Evolutionary conservation across 2,797 vertebrate species (phyloP).

Genomic region (Anabas testudineus): DNA sequence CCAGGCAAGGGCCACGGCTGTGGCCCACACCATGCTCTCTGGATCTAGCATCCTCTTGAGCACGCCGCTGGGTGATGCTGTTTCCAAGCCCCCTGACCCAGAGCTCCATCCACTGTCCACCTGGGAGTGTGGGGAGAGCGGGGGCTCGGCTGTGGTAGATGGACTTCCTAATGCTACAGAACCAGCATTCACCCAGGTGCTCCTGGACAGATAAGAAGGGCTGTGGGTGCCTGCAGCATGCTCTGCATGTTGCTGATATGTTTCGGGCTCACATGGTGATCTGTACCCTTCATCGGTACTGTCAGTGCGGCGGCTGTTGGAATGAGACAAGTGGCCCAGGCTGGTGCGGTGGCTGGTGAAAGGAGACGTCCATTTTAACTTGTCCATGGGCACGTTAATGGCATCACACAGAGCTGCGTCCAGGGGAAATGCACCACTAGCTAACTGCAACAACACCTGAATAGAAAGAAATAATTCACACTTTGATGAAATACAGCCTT

Average conservation of each 20-base stretch:
- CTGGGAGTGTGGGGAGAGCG: slow-evolving; percentile 34
- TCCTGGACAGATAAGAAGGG: slow-evolving; percentile 55
- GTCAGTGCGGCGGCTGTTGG: slow-evolving; percentile 68
- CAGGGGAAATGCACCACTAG: slow-evolving; percentile 91
- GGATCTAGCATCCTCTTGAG: slow-evolving; percentile 72
- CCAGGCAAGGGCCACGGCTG: slow-evolving; percentile 94
- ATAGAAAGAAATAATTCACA: neutral
- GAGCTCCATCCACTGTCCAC: slow-evolving; percentile 58
- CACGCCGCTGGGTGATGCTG: slow-evolving; percentile 21
- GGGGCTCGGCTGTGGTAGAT: slow-evolving; percentile 63
- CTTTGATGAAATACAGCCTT: neutral
- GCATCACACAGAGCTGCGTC: slow-evolving; percentile 88
- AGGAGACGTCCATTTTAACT: slow-evolving; percentile 95
- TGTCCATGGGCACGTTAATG: slow-evolving; percentile 92
- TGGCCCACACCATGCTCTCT: slow-evolving; percentile 93
- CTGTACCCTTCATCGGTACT: slow-evolving; percentile 49
- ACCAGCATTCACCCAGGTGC: slow-evolving; percentile 45
- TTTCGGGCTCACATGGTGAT: neutral
- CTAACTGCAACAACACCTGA: slow-evolving; percentile 93
- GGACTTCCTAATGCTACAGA: slow-evolving; percentile 61
- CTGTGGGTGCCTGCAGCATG: slow-evolving; percentile 24
- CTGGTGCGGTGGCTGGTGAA: slow-evolving; percentile 91
- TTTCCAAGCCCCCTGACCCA: slow-evolving; percentile 30
- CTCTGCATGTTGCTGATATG: slow-evolving; percentile 61
- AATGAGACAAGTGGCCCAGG: slow-evolving; percentile 82